phyloP scores from a whole-genome alignment of 2,113 vertebrate genomes.

The Nothocercus nigrocapillus region DNA sequence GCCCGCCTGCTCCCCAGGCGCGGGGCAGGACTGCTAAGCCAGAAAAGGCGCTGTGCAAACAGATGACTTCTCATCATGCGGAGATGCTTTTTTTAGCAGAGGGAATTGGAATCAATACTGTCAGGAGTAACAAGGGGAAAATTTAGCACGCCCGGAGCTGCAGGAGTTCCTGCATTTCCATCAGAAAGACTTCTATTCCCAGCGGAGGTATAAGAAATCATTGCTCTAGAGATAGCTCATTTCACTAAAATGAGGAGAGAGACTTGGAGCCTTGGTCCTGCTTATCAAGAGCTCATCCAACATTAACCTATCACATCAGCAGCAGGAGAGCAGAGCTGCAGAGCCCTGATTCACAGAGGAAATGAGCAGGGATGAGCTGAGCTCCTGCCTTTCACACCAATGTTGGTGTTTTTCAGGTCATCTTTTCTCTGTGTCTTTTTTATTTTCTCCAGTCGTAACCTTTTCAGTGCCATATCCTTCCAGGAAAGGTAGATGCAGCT shows the following conservation, averaged over 20 bases:
- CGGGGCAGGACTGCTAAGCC: neutral
- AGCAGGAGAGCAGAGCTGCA: neutral
- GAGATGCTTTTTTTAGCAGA: neutral
- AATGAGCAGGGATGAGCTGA: rapidly evolving
- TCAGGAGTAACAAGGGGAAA: neutral
- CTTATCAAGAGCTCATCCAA: neutral
- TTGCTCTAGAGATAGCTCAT: neutral
- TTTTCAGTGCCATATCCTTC: neutral
- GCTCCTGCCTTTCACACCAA: neutral
- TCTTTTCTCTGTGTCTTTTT: neutral
- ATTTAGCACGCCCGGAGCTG: neutral
- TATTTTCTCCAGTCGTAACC: neutral
- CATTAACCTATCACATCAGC: neutral
- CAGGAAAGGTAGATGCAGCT: neutral
- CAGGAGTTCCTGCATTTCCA: neutral
- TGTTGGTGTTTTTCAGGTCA: neutral
- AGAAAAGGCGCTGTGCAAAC: neutral
- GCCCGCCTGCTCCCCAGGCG: neutral
- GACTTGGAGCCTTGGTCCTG: neutral
- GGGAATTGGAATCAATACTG: neutral
- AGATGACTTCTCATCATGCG: neutral
- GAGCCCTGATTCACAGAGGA: neutral
- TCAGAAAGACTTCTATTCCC: neutral
- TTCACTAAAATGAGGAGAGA: neutral
- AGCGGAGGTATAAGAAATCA: neutral